These are phyloP conservation scores for Caenorhabditis sp. DNA, from an alignment of 2,888 invertebrate genomes.

Conservation along the genomic window DNA sequence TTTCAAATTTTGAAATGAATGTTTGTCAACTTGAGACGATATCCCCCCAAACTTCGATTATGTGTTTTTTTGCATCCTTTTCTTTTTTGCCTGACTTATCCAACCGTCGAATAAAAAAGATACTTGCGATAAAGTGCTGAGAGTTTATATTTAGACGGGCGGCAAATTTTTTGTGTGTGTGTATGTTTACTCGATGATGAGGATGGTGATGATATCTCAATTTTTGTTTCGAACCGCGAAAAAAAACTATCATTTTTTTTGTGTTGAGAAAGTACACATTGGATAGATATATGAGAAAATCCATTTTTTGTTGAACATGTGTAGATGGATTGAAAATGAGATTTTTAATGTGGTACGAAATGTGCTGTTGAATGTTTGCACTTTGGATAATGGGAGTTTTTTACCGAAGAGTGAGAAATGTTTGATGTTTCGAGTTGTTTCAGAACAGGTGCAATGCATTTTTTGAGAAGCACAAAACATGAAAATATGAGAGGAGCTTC, in stretches of 20 bases:
- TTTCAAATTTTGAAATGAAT: background rate
- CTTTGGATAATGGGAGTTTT: background rate
- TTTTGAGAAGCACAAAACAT: too few species aligned
- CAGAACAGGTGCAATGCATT: too few species aligned
- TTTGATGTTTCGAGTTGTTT: background rate
- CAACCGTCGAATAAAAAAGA: background rate
- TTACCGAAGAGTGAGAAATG: background rate
- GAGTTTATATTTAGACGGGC: background rate
- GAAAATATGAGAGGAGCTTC: too few species aligned
- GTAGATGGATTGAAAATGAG: background rate
- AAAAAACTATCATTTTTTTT: background rate
- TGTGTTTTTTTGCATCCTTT: background rate
- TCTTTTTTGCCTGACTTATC: background rate
- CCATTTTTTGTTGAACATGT: background rate
- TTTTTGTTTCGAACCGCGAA: background rate
- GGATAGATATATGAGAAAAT: background rate
- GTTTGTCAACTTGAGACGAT: background rate
- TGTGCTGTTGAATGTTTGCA: background rate
- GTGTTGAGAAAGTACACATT: background rate
- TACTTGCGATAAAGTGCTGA: background rate
- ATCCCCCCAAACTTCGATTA: background rate
- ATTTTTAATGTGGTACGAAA: background rate
- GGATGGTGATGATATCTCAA: background rate
- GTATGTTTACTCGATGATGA: background rate
- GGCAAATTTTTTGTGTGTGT: background rate